Evolutionary conservation across 2,888 invertebrate species (phyloP), one percentile per base, ranked within the genome.

Genomic region (Ctenicera cuprea): DNA sequence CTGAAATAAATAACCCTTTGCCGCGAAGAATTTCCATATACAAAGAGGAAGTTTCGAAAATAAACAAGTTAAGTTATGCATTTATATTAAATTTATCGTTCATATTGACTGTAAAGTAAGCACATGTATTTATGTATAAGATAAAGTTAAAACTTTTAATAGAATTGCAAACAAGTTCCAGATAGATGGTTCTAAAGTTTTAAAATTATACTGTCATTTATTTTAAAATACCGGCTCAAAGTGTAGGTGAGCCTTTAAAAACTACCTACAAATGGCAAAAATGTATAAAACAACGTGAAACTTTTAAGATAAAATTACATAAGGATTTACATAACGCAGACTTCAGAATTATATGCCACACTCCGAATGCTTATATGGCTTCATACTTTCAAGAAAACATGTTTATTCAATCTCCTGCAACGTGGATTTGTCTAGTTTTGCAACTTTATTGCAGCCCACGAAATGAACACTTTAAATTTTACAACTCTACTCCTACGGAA

Each of bases 91-190:
- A 59, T 45, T 59, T 48, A 59, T 59, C 63, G 50, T 52, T 45
- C 22, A 22, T 43, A 70, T 70, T 70, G 63, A 70, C 57, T 50
- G 52, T 18, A 63, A 70, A 70, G 48, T 63, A 50, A 52, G 64
- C 30, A 63, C 50, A 70, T 63, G 70, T 70, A 70, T 70, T 73
- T 73, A 73, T 73, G 68, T 73, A 73, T 68, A 73, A 63, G 68
- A 68, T 73, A 68, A 63, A 64, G 73, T 73, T 73, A 41, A 67
- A 73, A 73, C 52, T 73, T 73, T 73, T 73, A 73, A 73, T 73
- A 73, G 73, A 73, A 73, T 63, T 62, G 67, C 62, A 43, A 68
- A 57, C 64, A 68, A 63, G 54, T 68, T 73, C 54, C 41, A 63
- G 62, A 68, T 73, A 73, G 67, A 73, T 68, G 41, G 68, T 33